phyloP scores from a whole-genome alignment of 2,888 invertebrate genomes.

The Fragum sueziense region DNA sequence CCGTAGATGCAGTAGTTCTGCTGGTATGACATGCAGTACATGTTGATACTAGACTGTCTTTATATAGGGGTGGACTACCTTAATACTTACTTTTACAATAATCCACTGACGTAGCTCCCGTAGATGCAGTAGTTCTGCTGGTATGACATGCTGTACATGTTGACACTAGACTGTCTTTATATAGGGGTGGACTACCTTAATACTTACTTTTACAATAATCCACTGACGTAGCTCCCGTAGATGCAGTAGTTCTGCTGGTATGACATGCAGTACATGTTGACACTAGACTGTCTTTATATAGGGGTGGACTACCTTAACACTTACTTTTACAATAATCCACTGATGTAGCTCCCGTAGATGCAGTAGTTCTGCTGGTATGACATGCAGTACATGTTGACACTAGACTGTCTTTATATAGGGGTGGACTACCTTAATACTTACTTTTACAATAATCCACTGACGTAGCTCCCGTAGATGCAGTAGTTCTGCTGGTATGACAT shows the following conservation, averaged over 20 bases:
- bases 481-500: slow-evolving; percentile 33
- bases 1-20: slow-evolving; percentile 31
- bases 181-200: slow-evolving; percentile 17
- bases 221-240: slow-evolving; percentile 23
- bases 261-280: slow-evolving; percentile 23
- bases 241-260: slow-evolving; percentile 29
- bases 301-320: too few species aligned
- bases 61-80: slow-evolving; percentile 20
- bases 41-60: neutral
- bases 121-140: slow-evolving; percentile 29
- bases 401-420: slow-evolving; percentile 16
- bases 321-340: slow-evolving; percentile 31
- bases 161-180: neutral
- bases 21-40: slow-evolving; percentile 30
- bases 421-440: too few species aligned
- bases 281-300: slow-evolving; percentile 12
- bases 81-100: slow-evolving; percentile 35
- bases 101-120: slow-evolving; percentile 22
- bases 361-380: slow-evolving; percentile 32
- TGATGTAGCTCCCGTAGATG: slow-evolving; percentile 24
- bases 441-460: slow-evolving; percentile 28
- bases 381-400: slow-evolving; percentile 21
- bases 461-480: slow-evolving; percentile 32
- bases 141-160: slow-evolving; percentile 30
- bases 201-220: slow-evolving; percentile 35